Percentiles rank a stretch among this genome's conserved stretches.
These are phyloP conservation scores for Patella vulgata DNA, from an alignment of 1,140 invertebrate species.

Conservation along the genomic window DNA sequence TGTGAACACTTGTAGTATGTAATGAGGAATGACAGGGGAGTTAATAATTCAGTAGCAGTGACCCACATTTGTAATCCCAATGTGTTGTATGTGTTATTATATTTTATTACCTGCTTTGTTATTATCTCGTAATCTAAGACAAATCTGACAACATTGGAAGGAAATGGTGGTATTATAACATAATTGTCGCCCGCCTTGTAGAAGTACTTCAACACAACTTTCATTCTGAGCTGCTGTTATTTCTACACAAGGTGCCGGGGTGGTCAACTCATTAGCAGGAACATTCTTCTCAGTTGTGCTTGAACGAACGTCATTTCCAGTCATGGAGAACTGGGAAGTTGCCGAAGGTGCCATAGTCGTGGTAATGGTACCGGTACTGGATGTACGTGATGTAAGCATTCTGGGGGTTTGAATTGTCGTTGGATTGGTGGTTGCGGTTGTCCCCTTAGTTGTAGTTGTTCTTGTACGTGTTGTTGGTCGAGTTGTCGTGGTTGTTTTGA, in stretches of 20 bases:
- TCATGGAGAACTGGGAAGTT: constrained; percentile 6
- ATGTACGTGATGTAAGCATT: background rate
- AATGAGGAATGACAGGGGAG: too few species aligned
- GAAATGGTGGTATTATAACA: too few species aligned
- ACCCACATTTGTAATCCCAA: too few species aligned
- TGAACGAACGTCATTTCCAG: constrained; percentile 17
- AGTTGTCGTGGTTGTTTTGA: constrained; percentile 7
- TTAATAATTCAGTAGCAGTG: too few species aligned
- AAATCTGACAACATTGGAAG: too few species aligned
- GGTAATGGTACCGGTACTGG: constrained; percentile 35
- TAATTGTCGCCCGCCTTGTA: too few species aligned
- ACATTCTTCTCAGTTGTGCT: constrained; percentile 37
- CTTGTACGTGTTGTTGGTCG: background rate
- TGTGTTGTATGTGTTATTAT: too few species aligned
- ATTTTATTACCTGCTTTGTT: too few species aligned
- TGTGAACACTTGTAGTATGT: too few species aligned
- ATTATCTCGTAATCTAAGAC: too few species aligned
- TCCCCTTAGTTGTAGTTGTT: background rate
- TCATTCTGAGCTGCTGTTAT: background rate
- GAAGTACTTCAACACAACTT: background rate
- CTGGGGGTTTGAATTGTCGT: background rate
- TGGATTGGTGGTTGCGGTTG: background rate
- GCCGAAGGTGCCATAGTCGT: constrained; percentile 39
- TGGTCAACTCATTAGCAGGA: constrained; percentile 34
- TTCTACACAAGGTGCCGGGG: constrained; percentile 36